Percentiles rank a stretch among this genome's conserved stretches.
phyloP scores from a whole-genome alignment of 2,888 invertebrate genomes.

The Cryptosula pallasiana region DNA sequence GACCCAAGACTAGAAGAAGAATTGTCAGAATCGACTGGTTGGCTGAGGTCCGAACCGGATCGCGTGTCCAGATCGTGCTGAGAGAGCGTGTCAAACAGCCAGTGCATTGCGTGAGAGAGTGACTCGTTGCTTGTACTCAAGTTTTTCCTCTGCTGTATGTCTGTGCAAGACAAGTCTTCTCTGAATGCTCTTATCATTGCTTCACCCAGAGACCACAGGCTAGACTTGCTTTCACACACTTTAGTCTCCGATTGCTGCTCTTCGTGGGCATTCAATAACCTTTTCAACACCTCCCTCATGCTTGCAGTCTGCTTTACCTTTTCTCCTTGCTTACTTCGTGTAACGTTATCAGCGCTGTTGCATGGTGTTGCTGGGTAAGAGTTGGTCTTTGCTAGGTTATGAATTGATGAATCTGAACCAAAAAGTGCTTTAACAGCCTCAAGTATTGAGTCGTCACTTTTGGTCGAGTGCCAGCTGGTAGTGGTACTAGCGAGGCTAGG shows the following conservation, averaged over 20 bases:
- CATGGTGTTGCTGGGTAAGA: background rate
- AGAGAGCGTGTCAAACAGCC: background rate
- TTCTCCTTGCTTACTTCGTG: background rate
- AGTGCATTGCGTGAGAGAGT: constrained; percentile 6
- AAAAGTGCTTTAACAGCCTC: background rate
- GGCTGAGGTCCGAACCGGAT: background rate
- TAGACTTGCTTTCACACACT: background rate
- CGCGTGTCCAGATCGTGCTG: background rate
- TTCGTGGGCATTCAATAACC: background rate
- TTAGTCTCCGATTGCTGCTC: background rate
- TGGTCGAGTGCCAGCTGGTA: background rate
- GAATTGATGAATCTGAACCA: background rate
- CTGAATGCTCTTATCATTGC: constrained; percentile 1
- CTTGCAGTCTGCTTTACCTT: background rate
- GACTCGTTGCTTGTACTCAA: constrained; percentile 14
- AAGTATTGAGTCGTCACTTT: background rate
- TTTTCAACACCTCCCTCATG: constrained; percentile 1
- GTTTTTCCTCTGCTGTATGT: background rate
- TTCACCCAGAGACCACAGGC: constrained; percentile 1
- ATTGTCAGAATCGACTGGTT: background rate
- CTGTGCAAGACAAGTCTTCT: background rate
- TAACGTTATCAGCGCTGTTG: constrained; percentile 13
- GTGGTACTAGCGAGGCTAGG: constrained; percentile 8
- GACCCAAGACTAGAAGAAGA: constrained; percentile 8
- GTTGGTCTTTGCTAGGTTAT: background rate